Percentiles rank a stretch among this genome's conserved stretches.
These are phyloP conservation scores for Altica lythri DNA, from an alignment of 2,888 invertebrate species.

Conservation along the genomic window DNA sequence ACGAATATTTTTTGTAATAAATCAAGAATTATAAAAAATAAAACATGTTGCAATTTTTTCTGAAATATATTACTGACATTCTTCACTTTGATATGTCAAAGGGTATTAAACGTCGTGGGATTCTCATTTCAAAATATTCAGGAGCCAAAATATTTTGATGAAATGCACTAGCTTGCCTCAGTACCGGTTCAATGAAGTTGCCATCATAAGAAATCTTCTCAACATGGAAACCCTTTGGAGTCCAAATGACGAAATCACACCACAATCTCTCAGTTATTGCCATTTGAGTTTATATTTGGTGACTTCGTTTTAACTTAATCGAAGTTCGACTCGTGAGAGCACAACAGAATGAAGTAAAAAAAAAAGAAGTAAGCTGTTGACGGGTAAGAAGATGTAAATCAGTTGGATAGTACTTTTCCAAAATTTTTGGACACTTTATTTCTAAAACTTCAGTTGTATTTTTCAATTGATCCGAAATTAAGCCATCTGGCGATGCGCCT, in stretches of 20 bases:
- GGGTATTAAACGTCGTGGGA: too few relatives aligned
- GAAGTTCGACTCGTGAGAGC: neutral
- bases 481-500: conserved; percentile 9
- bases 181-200: neutral
- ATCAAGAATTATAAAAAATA: too few relatives aligned
- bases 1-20: too few relatives aligned
- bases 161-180: neutral
- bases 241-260: conserved; percentile 10
- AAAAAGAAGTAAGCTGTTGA: too few relatives aligned
- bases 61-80: too few relatives aligned
- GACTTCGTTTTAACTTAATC: conserved; percentile 2
- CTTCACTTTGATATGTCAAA: too few relatives aligned
- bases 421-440: conserved; percentile 11
- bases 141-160: neutral
- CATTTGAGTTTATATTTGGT: conserved; percentile 11
- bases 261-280: conserved; percentile 1
- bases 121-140: too few relatives aligned
- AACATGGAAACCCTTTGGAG: conserved; percentile 5
- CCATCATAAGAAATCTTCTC: neutral
- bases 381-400: neutral
- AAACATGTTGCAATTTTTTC: too few relatives aligned
- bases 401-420: conserved; percentile 6
- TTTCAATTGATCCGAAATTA: neutral
- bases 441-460: conserved; percentile 4
- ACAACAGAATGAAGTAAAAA: neutral